phyloP scores from a whole-genome alignment of 2,797 vertebrate genomes.

The Siniperca obscura region DNA sequence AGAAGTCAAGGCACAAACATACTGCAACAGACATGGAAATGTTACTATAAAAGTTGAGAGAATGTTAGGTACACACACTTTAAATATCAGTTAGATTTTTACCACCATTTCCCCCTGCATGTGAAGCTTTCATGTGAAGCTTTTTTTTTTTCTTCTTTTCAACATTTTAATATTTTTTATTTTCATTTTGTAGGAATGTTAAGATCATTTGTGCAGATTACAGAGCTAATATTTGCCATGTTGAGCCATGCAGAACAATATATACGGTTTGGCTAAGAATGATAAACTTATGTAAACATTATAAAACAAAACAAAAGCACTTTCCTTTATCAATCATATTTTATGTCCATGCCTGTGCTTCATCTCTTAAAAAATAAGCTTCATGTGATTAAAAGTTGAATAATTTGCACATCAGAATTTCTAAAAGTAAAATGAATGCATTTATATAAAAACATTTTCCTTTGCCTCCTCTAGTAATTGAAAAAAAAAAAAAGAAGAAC shows the following conservation, averaged over 20 bases:
- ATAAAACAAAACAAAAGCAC: conserved; percentile 73
- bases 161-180: conserved; percentile 58
- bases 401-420: conserved; percentile 83
- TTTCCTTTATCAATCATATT: conserved; percentile 79
- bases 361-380: conserved; percentile 80
- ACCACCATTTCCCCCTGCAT: conserved; percentile 67
- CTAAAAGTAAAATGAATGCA: conserved; percentile 83
- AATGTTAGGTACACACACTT: conserved; percentile 84
- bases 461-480: conserved; percentile 75
- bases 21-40: conserved; percentile 81
- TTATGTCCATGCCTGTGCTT: conserved; percentile 76
- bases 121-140: conserved; percentile 74
- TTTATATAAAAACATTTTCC: conserved; percentile 82
- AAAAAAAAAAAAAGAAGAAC: conserved; percentile 70
- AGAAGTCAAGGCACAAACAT: conserved; percentile 91
- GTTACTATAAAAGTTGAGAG: conserved; percentile 77
- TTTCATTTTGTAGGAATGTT: conserved; percentile 87
- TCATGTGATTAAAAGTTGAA: conserved; percentile 84
- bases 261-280: conserved; percentile 76
- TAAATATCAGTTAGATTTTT: conserved; percentile 84
- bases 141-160: conserved; percentile 58
- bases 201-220: conserved; percentile 82
- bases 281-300: conserved; percentile 86
- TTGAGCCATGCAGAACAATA: conserved; percentile 81
- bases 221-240: conserved; percentile 77